A percentile compares a stretch with the other conserved stretches of the same genome.
Evolutionary conservation across 2,888 invertebrate species (phyloP).

Genomic region (Mythimna impura): DNA sequence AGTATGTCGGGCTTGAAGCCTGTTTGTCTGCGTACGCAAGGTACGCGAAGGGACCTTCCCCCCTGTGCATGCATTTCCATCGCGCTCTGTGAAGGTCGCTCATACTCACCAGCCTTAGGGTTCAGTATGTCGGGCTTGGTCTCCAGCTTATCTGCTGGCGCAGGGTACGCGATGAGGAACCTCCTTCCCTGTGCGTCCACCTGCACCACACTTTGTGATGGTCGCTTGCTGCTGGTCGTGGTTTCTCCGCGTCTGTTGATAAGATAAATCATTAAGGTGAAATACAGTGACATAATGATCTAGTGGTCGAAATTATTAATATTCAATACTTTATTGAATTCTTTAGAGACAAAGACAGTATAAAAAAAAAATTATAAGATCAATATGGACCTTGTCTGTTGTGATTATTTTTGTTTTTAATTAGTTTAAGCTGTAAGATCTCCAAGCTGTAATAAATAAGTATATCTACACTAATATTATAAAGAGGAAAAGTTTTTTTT

Average conservation of each 20-base stretch:
- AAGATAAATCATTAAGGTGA: background rate
- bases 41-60: background rate
- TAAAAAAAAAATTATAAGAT: too few species aligned
- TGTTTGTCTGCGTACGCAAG: background rate
- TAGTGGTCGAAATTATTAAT: too few species aligned
- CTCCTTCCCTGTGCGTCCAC: conserved; percentile 85
- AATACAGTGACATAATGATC: too few species aligned
- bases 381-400: too few species aligned
- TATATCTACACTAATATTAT: too few species aligned
- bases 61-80: background rate
- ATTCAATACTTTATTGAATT: too few species aligned
- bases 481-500: too few species aligned
- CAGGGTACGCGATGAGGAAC: conserved; percentile 85
- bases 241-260: conserved; percentile 77
- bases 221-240: conserved; percentile 79
- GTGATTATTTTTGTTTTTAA: too few species aligned
- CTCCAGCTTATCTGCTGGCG: conserved; percentile 81
- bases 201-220: conserved; percentile 87
- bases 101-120: conserved; percentile 81
- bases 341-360: too few species aligned
- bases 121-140: conserved; percentile 87
- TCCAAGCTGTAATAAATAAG: too few species aligned
- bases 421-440: too few species aligned
- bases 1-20: too few species aligned
- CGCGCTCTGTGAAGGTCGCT: background rate